A percentile compares a stretch with the other conserved stretches of the same genome.
These are phyloP conservation scores for Xiphophorus hellerii DNA, from an alignment of 2,113 vertebrate genomes.

Conservation along the genomic window DNA sequence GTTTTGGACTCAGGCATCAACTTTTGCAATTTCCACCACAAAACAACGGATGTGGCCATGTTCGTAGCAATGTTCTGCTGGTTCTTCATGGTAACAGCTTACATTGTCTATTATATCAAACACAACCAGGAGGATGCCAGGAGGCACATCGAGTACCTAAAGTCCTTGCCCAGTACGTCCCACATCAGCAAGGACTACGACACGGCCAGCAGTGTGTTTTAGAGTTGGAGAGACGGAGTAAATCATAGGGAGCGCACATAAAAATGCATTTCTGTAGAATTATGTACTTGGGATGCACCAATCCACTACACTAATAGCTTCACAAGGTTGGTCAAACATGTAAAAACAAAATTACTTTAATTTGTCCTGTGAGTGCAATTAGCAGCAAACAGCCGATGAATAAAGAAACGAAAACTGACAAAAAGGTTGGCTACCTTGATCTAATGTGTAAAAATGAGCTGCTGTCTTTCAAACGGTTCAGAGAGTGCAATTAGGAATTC, in stretches of 20 bases:
- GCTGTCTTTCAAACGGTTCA: too few relatives aligned
- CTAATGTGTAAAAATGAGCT: too few relatives aligned
- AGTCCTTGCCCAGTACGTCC: slow-evolving; percentile 78
- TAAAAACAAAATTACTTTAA: too few relatives aligned
- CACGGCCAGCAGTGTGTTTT: slow-evolving; percentile 80
- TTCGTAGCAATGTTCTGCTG: slow-evolving; percentile 91
- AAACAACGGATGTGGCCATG: slow-evolving; percentile 87
- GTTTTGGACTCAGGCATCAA: slow-evolving; percentile 85
- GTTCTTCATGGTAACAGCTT: slow-evolving; percentile 88
- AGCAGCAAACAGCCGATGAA: too few relatives aligned
- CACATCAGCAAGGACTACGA: slow-evolving; percentile 77
- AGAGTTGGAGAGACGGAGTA: not conserved
- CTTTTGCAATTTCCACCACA: slow-evolving; percentile 85
- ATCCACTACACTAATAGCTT: too few relatives aligned
- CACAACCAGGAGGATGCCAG: slow-evolving; percentile 87
- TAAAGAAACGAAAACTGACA: too few relatives aligned
- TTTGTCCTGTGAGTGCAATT: too few relatives aligned
- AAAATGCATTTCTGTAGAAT: too few relatives aligned
- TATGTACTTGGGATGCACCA: too few relatives aligned
- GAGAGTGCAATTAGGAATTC: too few relatives aligned
- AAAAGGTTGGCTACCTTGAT: too few relatives aligned
- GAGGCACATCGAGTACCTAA: slow-evolving; percentile 84
- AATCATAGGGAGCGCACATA: not conserved
- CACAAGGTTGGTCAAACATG: too few relatives aligned
- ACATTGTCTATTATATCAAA: slow-evolving; percentile 86